Base-by-base conservation (phyloP, 2,113 vertebrate species). In the Crotalus viridis region DNA sequence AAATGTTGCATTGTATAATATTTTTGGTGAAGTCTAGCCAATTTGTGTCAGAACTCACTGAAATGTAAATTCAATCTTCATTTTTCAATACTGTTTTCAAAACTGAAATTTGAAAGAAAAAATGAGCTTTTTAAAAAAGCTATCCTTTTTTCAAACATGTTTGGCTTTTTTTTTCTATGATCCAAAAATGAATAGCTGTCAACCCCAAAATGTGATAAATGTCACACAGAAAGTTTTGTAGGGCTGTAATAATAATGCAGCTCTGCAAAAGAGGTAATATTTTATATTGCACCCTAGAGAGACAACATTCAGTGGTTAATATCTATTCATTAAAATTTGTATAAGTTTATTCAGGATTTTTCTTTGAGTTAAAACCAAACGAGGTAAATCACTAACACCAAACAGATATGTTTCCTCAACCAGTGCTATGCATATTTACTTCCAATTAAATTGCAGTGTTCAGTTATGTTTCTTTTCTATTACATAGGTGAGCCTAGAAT, bases 41-140 rank as follows among this genome's bases (percentile, higher is more conserved):
- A 91, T 93, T 91, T 93, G 74, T 91, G 91, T 93, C 90, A 91
- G 54, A 54, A 55, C 87, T 54, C 64, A 89, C 59, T 21, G 46
- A 89, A 74, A 89, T 91, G 57, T 88, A 91, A 93, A 93, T 91
- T 89, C 48, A 85, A 46, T 85, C 54, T 86, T 93, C 87, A 91
- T 54, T 91, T 61, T 51, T 85, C 24, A 43, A n/a, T 89, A 85
- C 61, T 33, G 52, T 86, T n/a, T 86, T 61, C 22, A n/a, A 54
- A 91, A 54, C 55, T 57, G 90, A 89, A 89, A 61, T 26, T 85
- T 86, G 56, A 33, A 89, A 55, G 54, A 24, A 10, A 64, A 57
- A 74, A n/a, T 22, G 33, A 89, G 19, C 4, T 6, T 88, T 74
- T 90, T 61, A 48, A 64, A 86, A 15, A 43, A 89, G 26, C 46